Conservation (phyloP, 1,140 invertebrate genomes). For the Ylistrum balloti region DNA sequence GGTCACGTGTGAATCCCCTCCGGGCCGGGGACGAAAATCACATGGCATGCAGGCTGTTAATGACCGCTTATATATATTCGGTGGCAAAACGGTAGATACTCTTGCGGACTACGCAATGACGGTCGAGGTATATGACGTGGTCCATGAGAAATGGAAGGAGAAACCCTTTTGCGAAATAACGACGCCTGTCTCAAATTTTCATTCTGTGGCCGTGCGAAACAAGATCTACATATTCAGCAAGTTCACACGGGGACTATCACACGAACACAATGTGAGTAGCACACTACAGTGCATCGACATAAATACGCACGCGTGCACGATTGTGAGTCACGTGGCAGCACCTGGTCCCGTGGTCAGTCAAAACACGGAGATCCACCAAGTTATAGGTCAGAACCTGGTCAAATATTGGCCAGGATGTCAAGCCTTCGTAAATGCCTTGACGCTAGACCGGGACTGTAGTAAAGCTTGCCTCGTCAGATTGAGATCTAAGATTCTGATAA, state of each 20-base stretch:
- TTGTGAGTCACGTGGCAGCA: background rate
- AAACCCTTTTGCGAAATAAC: background rate
- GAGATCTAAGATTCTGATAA: background rate
- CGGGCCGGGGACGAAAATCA: background rate
- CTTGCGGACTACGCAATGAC: background rate
- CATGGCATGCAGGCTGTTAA: background rate
- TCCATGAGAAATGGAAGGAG: background rate
- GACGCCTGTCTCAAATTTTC: background rate
- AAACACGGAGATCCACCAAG: background rate
- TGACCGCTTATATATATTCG: background rate
- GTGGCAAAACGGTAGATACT: background rate
- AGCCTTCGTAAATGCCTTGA: background rate
- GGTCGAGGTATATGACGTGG: background rate
- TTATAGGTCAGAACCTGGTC: background rate
- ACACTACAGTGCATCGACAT: background rate
- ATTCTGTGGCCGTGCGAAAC: background rate
- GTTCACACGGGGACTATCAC: background rate
- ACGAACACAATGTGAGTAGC: background rate
- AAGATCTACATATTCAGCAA: slow-evolving; percentile 25
- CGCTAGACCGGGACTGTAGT: background rate
- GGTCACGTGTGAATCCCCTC: background rate
- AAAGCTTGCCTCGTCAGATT: background rate
- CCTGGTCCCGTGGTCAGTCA: slow-evolving; percentile 14
- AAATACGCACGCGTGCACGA: background rate
- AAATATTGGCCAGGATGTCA: slow-evolving; percentile 1